phyloP scores from a whole-genome alignment of 1,140 invertebrate species.

The Drosophila arizonae region DNA sequence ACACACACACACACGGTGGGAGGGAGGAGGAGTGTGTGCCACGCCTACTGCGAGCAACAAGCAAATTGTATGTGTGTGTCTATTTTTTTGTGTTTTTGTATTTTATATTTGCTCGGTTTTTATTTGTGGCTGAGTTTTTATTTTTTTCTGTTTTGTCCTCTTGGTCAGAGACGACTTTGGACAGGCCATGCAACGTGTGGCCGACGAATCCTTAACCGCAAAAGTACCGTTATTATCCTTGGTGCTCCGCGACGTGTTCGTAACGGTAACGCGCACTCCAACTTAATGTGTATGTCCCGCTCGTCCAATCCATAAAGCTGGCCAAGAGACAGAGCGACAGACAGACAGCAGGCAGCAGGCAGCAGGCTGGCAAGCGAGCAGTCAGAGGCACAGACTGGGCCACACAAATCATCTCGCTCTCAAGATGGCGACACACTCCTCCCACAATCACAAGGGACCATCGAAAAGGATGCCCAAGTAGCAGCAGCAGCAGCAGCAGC shows the following conservation, averaged over 20 bases:
- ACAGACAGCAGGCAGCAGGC: slow-evolving; percentile 1
- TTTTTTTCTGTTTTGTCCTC: neutral
- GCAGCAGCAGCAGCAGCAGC: slow-evolving; percentile 3
- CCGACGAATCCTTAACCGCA: slow-evolving; percentile 73
- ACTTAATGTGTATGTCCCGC: slow-evolving; percentile 68
- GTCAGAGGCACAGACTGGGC: slow-evolving; percentile 7
- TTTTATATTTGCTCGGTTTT: slow-evolving; percentile 18
- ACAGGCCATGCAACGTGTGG: slow-evolving; percentile 15
- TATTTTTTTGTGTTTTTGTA: neutral
- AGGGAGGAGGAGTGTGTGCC: slow-evolving; percentile 30
- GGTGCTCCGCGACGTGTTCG: slow-evolving; percentile 73
- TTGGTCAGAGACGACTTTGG: slow-evolving; percentile 39
- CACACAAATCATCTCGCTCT: slow-evolving; percentile 50
- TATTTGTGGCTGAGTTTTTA: too few species aligned
- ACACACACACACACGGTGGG: slow-evolving; percentile 13
- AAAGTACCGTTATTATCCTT: slow-evolving; percentile 68
- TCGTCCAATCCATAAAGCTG: slow-evolving; percentile 19
- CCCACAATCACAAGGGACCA: slow-evolving; percentile 19
- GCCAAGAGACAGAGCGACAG: slow-evolving; percentile 28
- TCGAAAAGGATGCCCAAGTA: slow-evolving; percentile 24
- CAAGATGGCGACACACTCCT: slow-evolving; percentile 68
- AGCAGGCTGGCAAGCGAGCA: too few species aligned
- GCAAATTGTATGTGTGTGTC: neutral
- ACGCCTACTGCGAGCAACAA: slow-evolving; percentile 50
- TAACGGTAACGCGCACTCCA: slow-evolving; percentile 77